Evolutionary conservation across 92 coral and sea anemone genomes (phyloP).

Genomic region (Parazoanthus darwini): DNA sequence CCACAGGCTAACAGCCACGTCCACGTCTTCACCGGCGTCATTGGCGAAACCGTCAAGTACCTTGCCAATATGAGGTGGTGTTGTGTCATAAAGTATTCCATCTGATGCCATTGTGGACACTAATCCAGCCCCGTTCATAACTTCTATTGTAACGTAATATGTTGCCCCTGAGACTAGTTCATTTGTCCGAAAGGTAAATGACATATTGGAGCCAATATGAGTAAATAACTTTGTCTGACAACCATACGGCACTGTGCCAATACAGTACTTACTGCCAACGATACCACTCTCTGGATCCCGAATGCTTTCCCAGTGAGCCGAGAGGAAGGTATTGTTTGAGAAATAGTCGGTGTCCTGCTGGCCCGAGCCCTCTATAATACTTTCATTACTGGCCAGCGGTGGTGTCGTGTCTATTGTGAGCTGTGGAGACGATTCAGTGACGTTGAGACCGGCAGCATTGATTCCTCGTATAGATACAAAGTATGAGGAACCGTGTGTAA

Average conservation of each 20-base stretch:
- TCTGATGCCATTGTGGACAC: slow-evolving; percentile 65
- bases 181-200: slow-evolving; percentile 68
- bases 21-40: slow-evolving; percentile 60
- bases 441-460: slow-evolving; percentile 79
- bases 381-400: slow-evolving; percentile 63
- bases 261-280: slow-evolving; percentile 61
- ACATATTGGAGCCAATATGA: slow-evolving; percentile 54
- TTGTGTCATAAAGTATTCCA: slow-evolving; percentile 82
- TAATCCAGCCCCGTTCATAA: slow-evolving; percentile 83
- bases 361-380: slow-evolving; percentile 76
- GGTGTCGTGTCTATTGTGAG: slow-evolving; percentile 76
- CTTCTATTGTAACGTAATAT: slow-evolving; percentile 66
- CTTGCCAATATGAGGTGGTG: slow-evolving; percentile 80
- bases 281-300: slow-evolving; percentile 85
- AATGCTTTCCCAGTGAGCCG: slow-evolving; percentile 85
- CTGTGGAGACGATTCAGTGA: slow-evolving; percentile 44
- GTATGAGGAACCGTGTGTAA: slow-evolving; percentile 59
- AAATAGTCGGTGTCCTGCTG: slow-evolving; percentile 69
- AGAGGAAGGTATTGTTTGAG: slow-evolving; percentile 49
- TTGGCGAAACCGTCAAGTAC: slow-evolving; percentile 73
- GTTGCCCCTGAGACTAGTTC: slow-evolving; percentile 58
- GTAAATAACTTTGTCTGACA: slow-evolving; percentile 70
- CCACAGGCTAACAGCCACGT: slow-evolving; percentile 69
- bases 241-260: slow-evolving; percentile 84
- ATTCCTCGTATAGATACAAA: slow-evolving; percentile 74